These are phyloP conservation scores for Bos indicus DNA, from an alignment of 2,113 vertebrate genomes.

Conservation along the genomic window DNA sequence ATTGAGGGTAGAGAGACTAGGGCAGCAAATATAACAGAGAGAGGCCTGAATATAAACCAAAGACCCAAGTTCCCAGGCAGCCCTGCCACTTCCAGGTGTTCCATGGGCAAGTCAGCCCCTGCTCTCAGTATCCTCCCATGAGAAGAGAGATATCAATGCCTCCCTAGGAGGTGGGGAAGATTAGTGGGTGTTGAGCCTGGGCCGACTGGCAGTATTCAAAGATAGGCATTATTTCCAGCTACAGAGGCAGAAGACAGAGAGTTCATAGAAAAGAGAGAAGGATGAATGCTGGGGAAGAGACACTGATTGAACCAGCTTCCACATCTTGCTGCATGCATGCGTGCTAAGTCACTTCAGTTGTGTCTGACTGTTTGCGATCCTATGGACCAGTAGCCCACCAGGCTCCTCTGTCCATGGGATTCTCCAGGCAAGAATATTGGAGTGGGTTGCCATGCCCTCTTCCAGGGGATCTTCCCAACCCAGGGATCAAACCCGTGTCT, in stretches of 20 bases:
- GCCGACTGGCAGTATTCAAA: background rate
- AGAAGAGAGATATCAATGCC: background rate
- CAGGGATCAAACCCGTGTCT: rapidly evolving
- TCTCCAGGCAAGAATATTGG: background rate
- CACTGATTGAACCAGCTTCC: background rate
- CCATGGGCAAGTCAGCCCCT: background rate
- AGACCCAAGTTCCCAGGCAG: background rate
- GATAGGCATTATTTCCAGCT: background rate
- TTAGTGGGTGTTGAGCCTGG: background rate
- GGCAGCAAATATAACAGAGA: background rate
- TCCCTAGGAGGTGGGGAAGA: background rate
- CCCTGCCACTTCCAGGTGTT: background rate
- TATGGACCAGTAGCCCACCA: background rate
- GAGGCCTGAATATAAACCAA: background rate
- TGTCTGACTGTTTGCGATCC: background rate
- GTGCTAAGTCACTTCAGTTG: background rate
- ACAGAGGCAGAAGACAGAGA: background rate
- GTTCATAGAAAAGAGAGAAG: background rate
- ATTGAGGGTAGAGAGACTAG: background rate
- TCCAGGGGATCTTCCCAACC: background rate
- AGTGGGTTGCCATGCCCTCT: background rate
- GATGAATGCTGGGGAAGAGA: background rate
- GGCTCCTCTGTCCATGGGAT: background rate
- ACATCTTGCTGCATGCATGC: background rate
- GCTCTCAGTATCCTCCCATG: background rate